Evolutionary conservation across 30 jellyfish, hydroid and myxozoan species (phyloP), one percentile per base, ranked within the genome.

Genomic region (Phacellophora camtschatica): DNA sequence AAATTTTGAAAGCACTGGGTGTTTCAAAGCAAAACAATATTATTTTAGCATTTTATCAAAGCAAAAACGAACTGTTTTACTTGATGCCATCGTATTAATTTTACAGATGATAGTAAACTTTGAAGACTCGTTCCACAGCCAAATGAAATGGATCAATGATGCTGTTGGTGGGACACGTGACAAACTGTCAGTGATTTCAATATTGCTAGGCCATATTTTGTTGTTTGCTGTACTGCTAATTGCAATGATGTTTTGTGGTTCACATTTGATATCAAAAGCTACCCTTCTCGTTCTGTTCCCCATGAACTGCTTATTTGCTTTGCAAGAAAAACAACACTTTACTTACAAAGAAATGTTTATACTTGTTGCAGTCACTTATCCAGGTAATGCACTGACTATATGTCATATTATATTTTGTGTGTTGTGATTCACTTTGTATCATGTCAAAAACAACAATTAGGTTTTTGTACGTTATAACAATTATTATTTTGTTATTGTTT

Each of bases 151-250:
- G 98, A 66, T 90, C 9, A 86, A 90, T 54, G 88, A 79, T 13
- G 75, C 82, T n/a, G 94, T 90, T 41, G 98, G 96, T 32, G 98
- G 96, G 25, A 90, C 98, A 15, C 62, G 87, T 13, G 98, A 90
- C 91, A 90, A 85, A 45, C 23, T 90, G 42, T 48, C 92, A 2
- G 85, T 90, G 29, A 70, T 83, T 25, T 54, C 98, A 6, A 54
- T 90, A 4, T 59, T 90, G 3, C 83, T 84, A 25, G 96, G 96
- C n/a, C 98, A 90, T 66, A 50, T 45, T 3, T n/a, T 74, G 32
- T 87, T 43, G 18, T 79, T 90, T 56, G 5, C 78, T 15, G 48
- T 67, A 13, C 39, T 81, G 71, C 25, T 90, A 3, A n/a, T 90
- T 10, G 43, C 86, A 15, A 53, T 77, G 82, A 32, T 90, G 23